Percentiles rank a stretch among this genome's conserved stretches.
Evolutionary conservation across 2,113 vertebrate genomes (phyloP).

Genomic region (Delphinapterus leucas): DNA sequence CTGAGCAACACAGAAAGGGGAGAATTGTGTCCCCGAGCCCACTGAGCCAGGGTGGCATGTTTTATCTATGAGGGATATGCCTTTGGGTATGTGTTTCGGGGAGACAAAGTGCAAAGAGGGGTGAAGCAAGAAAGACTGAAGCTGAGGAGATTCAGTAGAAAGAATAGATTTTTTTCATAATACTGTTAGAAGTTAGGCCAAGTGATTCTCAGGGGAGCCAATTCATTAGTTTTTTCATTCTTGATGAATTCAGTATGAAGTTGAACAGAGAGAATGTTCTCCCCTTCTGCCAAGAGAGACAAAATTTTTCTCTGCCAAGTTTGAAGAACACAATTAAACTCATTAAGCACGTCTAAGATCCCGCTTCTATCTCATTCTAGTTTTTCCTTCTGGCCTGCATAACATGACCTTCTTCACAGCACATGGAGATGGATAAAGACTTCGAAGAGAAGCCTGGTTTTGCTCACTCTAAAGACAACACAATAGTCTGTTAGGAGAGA

Average conservation of each 20-base stretch:
- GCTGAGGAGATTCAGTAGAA: neutral
- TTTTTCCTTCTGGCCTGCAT: slow-evolving; percentile 5
- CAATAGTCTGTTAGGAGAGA: neutral
- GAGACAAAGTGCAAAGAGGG: neutral
- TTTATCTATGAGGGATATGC: neutral
- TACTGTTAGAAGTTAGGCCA: slow-evolving; percentile 20
- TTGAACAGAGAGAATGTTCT: neutral
- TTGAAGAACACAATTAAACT: slow-evolving; percentile 39
- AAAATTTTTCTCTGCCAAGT: neutral
- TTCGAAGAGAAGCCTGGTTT: neutral
- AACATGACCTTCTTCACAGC: neutral
- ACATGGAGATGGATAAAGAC: neutral
- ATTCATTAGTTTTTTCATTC: slow-evolving; percentile 17
- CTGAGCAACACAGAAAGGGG: neutral
- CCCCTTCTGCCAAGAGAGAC: neutral
- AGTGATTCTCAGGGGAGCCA: slow-evolving; percentile 17
- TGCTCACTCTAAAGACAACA: neutral
- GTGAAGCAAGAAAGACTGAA: neutral
- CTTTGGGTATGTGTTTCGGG: neutral
- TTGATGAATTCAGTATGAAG: neutral
- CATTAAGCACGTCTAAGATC: slow-evolving; percentile 31
- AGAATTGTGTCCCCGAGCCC: neutral
- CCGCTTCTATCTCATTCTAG: neutral
- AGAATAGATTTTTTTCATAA: neutral
- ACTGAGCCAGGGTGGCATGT: neutral